Conservation (phyloP, 2,113 vertebrate species). For the Alethe castanea region DNA sequence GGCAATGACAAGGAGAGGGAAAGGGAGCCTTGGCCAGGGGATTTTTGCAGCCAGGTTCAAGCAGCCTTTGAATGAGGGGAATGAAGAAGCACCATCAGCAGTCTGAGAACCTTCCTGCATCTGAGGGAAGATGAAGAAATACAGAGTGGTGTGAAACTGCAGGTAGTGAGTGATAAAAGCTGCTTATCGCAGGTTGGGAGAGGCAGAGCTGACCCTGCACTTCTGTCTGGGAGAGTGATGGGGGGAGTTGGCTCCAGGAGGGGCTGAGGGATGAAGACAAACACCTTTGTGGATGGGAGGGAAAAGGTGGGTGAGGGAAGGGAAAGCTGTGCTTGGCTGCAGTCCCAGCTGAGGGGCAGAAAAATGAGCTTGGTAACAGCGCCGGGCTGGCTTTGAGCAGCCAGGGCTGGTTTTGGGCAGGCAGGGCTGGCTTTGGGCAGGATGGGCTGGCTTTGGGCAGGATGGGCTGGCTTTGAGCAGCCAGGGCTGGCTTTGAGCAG, state of each 20-base stretch:
- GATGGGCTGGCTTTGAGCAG: neutral
- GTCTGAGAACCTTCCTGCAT: neutral
- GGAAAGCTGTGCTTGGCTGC: conserved; percentile 35
- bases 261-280: conserved; percentile 48
- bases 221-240: conserved; percentile 43
- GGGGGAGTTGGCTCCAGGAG: neutral
- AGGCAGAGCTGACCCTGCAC: conserved; percentile 60
- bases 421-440: neutral
- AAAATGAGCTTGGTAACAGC: conserved; percentile 12
- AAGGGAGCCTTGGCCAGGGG: neutral
- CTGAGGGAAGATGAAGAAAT: neutral
- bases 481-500: neutral
- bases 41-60: neutral
- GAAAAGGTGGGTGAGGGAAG: conserved; percentile 17
- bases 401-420: neutral
- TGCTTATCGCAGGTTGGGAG: neutral
- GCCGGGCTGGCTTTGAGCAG: conserved; percentile 3
- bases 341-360: neutral
- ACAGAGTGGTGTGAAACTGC: neutral
- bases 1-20: accelerated
- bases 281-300: conserved; percentile 25
- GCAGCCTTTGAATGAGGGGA: neutral
- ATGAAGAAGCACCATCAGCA: neutral
- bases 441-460: neutral
- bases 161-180: conserved; percentile 31